phyloP scores from a whole-genome alignment of 2,888 invertebrate genomes.

The Petrolisthes manimaculis region DNA sequence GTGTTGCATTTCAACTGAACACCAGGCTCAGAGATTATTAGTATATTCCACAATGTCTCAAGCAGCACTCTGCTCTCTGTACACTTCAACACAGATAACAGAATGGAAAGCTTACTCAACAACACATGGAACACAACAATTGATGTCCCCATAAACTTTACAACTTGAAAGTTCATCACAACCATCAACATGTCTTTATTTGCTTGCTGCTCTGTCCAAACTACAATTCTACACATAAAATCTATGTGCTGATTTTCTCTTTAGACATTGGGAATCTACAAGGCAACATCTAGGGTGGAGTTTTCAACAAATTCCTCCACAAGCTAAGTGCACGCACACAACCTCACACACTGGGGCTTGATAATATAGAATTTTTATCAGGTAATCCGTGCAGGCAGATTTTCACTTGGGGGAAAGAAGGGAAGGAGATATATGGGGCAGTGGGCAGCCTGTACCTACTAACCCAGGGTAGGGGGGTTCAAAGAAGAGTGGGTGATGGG shows the following conservation, averaged over 20 bases:
- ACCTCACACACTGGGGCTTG: conserved; percentile 12
- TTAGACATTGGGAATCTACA: too few species aligned
- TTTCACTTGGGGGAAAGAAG: neutral
- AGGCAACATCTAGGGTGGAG: too few species aligned
- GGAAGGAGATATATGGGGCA: neutral
- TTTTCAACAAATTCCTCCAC: too few species aligned
- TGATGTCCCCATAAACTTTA: too few species aligned
- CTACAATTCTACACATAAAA: too few species aligned
- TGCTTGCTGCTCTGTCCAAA: too few species aligned
- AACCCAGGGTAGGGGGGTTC: conserved; percentile 8
- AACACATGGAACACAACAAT: too few species aligned
- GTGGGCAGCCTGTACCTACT: neutral
- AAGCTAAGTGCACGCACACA: neutral
- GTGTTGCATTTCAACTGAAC: neutral
- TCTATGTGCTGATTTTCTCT: too few species aligned
- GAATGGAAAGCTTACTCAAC: too few species aligned
- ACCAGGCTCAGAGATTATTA: neutral
- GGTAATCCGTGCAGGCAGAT: neutral
- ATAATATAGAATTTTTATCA: conserved; percentile 8
- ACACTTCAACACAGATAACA: too few species aligned
- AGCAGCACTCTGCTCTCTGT: neutral
- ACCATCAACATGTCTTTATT: too few species aligned
- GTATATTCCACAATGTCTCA: neutral
- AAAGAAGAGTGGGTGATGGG: neutral
- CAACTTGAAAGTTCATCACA: too few species aligned